Percentiles rank a stretch among this genome's conserved stretches.
These are phyloP conservation scores for Meghimatium bilineatum DNA, from an alignment of 2,888 invertebrate genomes.

Conservation along the genomic window DNA sequence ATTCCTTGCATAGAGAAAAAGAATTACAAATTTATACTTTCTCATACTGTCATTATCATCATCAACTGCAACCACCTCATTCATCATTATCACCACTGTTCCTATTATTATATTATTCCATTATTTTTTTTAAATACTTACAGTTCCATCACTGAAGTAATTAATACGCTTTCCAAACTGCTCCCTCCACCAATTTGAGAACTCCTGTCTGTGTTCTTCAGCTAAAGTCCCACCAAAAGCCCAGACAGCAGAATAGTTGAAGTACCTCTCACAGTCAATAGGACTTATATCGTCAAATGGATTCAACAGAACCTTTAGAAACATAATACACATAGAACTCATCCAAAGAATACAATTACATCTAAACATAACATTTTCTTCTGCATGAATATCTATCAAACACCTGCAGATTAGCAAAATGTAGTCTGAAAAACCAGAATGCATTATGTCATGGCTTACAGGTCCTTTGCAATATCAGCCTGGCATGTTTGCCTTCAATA, in stretches of 20 bases:
- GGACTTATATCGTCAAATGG: conserved; percentile 69
- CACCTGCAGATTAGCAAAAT: no score
- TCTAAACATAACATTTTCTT: neutral
- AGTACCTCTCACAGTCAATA: conserved; percentile 74
- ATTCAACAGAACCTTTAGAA: conserved; percentile 61
- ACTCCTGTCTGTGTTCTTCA: conserved; percentile 65
- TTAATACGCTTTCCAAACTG: conserved; percentile 70
- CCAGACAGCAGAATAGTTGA: conserved; percentile 76
- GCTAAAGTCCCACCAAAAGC: conserved; percentile 74
- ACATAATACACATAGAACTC: neutral
- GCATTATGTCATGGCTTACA: no score
- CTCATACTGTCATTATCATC: no score
- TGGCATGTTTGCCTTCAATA: no score
- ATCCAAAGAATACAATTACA: neutral
- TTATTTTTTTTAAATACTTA: conserved; percentile 55
- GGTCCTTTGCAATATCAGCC: no score
- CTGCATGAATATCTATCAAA: no score
- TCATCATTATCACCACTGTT: no score
- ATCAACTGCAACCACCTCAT: no score
- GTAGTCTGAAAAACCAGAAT: no score
- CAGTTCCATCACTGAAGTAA: conserved; percentile 72
- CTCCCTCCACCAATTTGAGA: conserved; percentile 75
- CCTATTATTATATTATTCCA: no score
- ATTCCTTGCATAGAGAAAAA: no score
- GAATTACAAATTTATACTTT: no score